These are phyloP conservation scores for Limnodromus scolopaceus DNA, from an alignment of 2,797 vertebrate genomes.

Conservation along the genomic window DNA sequence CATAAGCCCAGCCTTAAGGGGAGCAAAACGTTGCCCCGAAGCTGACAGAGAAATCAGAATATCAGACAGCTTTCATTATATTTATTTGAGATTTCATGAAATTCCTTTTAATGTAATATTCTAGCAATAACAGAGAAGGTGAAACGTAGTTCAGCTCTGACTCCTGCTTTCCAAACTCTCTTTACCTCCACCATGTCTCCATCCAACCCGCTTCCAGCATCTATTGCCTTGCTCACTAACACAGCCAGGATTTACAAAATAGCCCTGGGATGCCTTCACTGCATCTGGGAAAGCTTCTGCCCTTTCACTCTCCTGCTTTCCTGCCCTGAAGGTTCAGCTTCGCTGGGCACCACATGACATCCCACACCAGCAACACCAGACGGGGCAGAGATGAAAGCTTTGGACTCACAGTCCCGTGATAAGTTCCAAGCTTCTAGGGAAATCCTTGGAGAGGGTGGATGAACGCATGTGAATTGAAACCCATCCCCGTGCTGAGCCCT, in stretches of 20 bases:
- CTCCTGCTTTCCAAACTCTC: not conserved
- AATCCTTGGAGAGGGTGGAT: not conserved
- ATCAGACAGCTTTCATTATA: not conserved
- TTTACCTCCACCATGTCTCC: not conserved
- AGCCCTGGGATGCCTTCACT: not conserved
- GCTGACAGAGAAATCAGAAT: not conserved
- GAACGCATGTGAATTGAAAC: not conserved
- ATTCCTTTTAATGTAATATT: not conserved
- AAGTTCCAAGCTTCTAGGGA: not conserved
- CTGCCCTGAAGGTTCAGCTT: not conserved
- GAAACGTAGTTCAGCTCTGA: not conserved
- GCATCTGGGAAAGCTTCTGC: not conserved
- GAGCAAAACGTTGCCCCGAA: not conserved
- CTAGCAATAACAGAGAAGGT: not conserved
- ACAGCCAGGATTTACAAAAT: not conserved
- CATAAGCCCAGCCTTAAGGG: not conserved
- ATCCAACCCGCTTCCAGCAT: not conserved
- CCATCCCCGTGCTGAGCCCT: not conserved
- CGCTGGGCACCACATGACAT: not conserved
- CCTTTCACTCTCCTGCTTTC: not conserved
- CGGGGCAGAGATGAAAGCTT: not conserved
- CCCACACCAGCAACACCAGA: not conserved
- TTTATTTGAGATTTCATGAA: not conserved
- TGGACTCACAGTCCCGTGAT: not conserved
- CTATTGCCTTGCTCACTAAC: not conserved